Evolutionary conservation across 2,113 vertebrate genomes (phyloP).

Genomic region (Podiceps cristatus): DNA sequence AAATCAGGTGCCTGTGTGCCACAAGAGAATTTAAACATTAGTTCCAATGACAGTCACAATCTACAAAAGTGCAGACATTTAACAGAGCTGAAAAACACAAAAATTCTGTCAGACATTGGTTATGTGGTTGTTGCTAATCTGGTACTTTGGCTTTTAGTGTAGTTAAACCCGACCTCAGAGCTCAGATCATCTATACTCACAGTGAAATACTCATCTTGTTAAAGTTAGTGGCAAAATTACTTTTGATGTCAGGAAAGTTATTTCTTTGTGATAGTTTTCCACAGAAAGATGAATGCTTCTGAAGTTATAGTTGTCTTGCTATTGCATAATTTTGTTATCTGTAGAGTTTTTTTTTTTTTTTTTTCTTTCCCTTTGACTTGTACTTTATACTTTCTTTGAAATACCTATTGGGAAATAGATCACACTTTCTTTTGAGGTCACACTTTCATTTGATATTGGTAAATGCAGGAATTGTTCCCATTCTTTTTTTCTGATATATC

Average conservation of each 20-base stretch:
- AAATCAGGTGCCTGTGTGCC: background rate
- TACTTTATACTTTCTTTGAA: background rate
- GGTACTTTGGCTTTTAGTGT: background rate
- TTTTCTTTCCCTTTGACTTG: background rate
- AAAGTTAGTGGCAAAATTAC: background rate
- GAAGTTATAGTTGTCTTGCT: background rate
- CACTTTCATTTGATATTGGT: background rate
- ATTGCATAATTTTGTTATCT: background rate
- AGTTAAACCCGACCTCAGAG: background rate
- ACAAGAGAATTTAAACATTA: slow-evolving; percentile 27
- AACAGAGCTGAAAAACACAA: background rate
- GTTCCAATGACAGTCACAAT: background rate
- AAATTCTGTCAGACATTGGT: background rate
- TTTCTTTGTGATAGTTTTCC: background rate
- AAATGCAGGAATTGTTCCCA: background rate
- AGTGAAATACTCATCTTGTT: background rate
- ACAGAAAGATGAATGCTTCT: background rate
- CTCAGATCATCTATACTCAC: background rate
- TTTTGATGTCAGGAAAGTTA: background rate
- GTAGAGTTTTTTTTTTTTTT: background rate
- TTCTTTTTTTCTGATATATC: background rate
- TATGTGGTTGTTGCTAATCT: background rate
- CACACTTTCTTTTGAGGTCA: background rate
- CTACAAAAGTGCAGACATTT: background rate
- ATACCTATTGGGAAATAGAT: background rate